Base-by-base conservation (phyloP, 2,797 vertebrate species). In the Brachymystax lenok region DNA sequence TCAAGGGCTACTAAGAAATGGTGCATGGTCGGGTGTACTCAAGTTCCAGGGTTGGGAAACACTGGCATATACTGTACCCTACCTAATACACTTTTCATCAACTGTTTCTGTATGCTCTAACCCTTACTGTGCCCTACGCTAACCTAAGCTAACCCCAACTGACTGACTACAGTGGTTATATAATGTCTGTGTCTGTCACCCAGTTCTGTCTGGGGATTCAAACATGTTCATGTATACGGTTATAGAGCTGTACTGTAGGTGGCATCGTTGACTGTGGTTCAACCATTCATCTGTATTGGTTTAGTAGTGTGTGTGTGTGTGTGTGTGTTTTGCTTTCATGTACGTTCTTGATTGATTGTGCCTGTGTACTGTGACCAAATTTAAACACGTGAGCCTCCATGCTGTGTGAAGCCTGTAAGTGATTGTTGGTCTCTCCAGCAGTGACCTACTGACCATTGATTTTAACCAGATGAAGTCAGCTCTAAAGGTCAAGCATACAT, bases 221-320 rank as follows among this genome's bases (percentile, higher is more conserved):
- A 66, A 27, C 6, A 59, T 59, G 56, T 66, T 28, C 24, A 19
- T 35, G 1, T 13, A 54, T n/a, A 17, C 75, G n/a, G 40, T 35
- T 30, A 35, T 14, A 68, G 12, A 16, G n/a, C 19, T 71, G 80
- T 87, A 88, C 90, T 89, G 88, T 89, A 91, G 91, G 90, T 90
- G 91, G 89, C 91, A 88, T 86, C 88, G 82, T 4, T 82, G 84
- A 85, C 88, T 88, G 73, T 77, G 72, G 82, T 76, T 86, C 74
- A 74, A 70, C 69, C 74, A 79, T 59, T 56, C 66, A 28, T 0
- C 3, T 73, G 69, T 71, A 56, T 35, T 12, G 5, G 71, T 79
- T 28, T 70, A 63, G 16, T n/a, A 28, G 19, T 51, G 0, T 79
- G 72, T 52, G 74, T 17, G 19, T 79, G 46, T 73, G 59, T 73